phyloP scores from a whole-genome alignment of 2,113 vertebrate genomes.

The Upupa epops region DNA sequence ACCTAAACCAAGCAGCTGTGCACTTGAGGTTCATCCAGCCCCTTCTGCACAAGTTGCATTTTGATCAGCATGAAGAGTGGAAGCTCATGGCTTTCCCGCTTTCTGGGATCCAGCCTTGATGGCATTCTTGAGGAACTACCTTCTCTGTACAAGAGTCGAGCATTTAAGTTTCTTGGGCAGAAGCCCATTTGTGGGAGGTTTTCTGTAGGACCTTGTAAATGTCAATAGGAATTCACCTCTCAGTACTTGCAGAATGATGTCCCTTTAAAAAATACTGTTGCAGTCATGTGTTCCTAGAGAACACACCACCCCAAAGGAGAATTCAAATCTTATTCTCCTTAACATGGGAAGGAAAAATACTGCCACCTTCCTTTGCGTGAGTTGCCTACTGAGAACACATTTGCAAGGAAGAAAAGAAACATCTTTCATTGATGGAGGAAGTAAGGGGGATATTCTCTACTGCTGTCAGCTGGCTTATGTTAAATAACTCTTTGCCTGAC shows the following conservation, averaged over 20 bases:
- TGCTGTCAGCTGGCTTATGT: neutral
- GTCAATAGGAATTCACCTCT: neutral
- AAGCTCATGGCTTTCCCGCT: neutral
- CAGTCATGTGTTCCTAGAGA: neutral
- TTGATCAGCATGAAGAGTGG: neutral
- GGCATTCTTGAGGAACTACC: neutral
- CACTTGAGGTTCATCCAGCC: slow-evolving; percentile 32
- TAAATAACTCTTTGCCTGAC: neutral
- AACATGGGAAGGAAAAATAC: neutral
- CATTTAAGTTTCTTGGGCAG: neutral
- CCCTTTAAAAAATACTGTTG: neutral
- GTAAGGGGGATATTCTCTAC: neutral
- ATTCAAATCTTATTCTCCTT: neutral
- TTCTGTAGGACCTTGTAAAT: neutral
- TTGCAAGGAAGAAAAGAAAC: neutral
- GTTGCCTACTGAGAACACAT: neutral
- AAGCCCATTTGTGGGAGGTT: neutral
- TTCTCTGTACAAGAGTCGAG: neutral
- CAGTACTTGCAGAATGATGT: neutral
- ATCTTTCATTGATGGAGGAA: neutral
- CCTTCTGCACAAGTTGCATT: neutral
- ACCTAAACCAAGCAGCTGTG: slow-evolving; percentile 66
- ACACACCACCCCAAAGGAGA: neutral
- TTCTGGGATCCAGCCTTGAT: neutral
- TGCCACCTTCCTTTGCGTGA: neutral